Evolutionary conservation across 2,797 vertebrate genomes (phyloP).

Genomic region (Diplodus puntazzo): DNA sequence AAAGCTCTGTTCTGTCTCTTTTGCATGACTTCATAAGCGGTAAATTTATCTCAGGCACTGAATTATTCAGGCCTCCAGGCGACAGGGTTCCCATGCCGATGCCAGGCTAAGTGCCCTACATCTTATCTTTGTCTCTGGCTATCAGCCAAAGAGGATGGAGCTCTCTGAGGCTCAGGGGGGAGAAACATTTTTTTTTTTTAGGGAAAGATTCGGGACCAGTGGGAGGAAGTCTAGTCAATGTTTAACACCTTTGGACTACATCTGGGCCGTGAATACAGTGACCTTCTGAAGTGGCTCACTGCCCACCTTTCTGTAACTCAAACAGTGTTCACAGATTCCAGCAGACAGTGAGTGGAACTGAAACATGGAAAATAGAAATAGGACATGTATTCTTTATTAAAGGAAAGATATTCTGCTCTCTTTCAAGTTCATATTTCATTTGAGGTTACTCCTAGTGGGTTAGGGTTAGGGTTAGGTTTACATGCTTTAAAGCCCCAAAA

Average conservation of each 20-base stretch:
- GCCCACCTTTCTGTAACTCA: slow-evolving; percentile 4
- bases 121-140: slow-evolving; percentile 67
- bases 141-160: slow-evolving; percentile 49
- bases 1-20: slow-evolving; percentile 35
- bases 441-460: too few relatives aligned
- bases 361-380: too few relatives aligned
- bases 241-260: slow-evolving; percentile 48
- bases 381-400: too few relatives aligned
- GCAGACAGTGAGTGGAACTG: background rate
- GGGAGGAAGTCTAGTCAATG: slow-evolving; percentile 48
- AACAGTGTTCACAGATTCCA: background rate
- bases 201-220: slow-evolving; percentile 31
- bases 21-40: slow-evolving; percentile 57
- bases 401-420: too few relatives aligned
- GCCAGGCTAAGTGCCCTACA: slow-evolving; percentile 58
- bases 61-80: slow-evolving; percentile 74
- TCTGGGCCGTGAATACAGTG: slow-evolving; percentile 2
- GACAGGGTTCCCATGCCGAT: slow-evolving; percentile 60
- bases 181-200: background rate
- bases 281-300: slow-evolving; percentile 37
- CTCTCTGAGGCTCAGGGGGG: slow-evolving; percentile 2
- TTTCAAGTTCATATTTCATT: too few relatives aligned
- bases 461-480: too few relatives aligned
- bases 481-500: too few relatives aligned
- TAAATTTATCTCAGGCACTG: slow-evolving; percentile 69